Base-by-base conservation (phyloP, 2,797 vertebrate genomes). In the Macroramphosus scolopax region DNA sequence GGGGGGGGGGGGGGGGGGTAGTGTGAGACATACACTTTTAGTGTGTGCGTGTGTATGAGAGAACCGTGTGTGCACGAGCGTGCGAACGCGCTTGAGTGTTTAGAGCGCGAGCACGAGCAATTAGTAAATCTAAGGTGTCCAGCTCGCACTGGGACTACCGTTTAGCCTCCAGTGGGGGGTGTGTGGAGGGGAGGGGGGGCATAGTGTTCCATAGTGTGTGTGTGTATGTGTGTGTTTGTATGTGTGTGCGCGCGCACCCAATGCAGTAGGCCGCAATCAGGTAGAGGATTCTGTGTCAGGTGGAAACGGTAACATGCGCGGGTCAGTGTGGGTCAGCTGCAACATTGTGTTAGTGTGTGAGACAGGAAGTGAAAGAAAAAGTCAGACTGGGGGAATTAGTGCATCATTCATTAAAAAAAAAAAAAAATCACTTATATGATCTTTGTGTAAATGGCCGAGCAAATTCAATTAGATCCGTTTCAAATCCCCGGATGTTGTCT, bases 201-300 rank as follows among this genome's bases (percentile, higher is more conserved):
- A n/a, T n/a, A 22, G 20, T 6, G 20, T 22, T 3, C 20, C 6
- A 3, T 22, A 6, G 30, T 20, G 26, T 26, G 47, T 30, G 39
- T 29, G 41, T 36, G 45, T 22, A 6, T 22, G 20, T 22, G 20
- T 6, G 20, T 6, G 20, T n/a, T n/a, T 6, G 20, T 6, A 39
- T 10, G 25, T 15, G 51, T 5, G 43, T 40, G 38, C 32, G 28
- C 39, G 6, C n/a, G n/a, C n/a, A n/a, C n/a, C n/a, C n/a, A 34
- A n/a, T 34, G 32, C 14, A 36, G 38, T 10, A 13, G 58, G 51
- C 30, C 46, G 48, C 63, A 68, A 54, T 63, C 49, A 66, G 54
- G 34, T 46, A 64, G 45, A 47, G 50, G 51, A 50, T 37, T 56
- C 42, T 39, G 71, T 64, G 76, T 78, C 76, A 80, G 78, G 74